Evolutionary conservation across 2,113 vertebrate genomes (phyloP).

Genomic region (Cromileptes altivelis): DNA sequence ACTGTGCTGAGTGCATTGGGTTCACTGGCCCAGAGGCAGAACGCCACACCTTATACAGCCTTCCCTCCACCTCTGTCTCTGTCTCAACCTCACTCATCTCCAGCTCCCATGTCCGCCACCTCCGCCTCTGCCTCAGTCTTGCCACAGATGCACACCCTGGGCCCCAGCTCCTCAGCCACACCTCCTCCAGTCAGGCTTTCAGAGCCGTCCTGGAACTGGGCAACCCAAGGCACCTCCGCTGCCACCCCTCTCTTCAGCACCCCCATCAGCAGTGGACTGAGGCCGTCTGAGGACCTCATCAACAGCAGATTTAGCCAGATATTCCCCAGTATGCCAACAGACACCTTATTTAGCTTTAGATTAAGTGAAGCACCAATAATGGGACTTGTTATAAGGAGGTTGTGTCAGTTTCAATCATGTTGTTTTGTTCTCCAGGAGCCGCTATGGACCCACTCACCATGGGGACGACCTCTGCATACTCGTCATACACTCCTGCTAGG

Average conservation of each 20-base stretch:
- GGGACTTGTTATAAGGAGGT: not conserved
- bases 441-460: conserved; percentile 48
- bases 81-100: conserved; percentile 30
- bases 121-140: conserved; percentile 9
- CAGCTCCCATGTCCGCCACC: not conserved
- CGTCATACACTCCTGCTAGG: conserved; percentile 73
- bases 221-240: not conserved
- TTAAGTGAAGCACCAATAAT: not conserved
- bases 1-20: conserved; percentile 84
- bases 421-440: conserved; percentile 60
- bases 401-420: not conserved
- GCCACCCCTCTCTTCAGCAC: conserved; percentile 48
- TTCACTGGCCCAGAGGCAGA: conserved; percentile 74
- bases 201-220: conserved; percentile 76
- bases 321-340: conserved; percentile 85
- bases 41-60: conserved; percentile 26
- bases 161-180: conserved; percentile 9
- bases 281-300: conserved; percentile 80
- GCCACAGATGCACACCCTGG: conserved; percentile 31
- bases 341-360: not conserved
- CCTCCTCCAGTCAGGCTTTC: conserved; percentile 20
- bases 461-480: conserved; percentile 45
- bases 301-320: conserved; percentile 88
- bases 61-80: conserved; percentile 58
- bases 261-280: conserved; percentile 42